Evolutionary conservation across 2,797 vertebrate species (phyloP), one percentile per base, ranked within the genome.

Genomic region (Liasis olivaceus): DNA sequence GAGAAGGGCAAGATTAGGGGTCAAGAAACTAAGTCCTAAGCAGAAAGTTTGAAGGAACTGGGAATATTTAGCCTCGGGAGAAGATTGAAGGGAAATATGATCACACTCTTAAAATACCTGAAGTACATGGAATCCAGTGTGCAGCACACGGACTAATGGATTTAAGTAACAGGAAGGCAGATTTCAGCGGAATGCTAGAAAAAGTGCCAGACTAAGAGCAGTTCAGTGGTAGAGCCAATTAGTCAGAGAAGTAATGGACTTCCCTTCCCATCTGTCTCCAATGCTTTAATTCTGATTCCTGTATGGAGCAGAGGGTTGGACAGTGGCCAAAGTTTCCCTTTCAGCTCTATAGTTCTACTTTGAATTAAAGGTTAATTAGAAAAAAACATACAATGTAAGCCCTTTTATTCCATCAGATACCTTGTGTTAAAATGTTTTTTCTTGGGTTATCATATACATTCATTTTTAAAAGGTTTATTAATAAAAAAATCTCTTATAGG

Each of bases 401-500:
- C 4, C 42, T 58, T 72, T 28, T 56, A 17, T 89, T 89, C 58
- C n/a, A 87, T 26, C 22, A 9, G 31, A 3, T 81, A 56, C 0
- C 36, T 56, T 90, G 47, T 64, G 64, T 60, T 87, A 31, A 69
- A 6, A 66, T 22, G 20, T 12, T 5, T 81, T 69, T 81, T 81
- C 72, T 36, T 47, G 20, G 72, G 47, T 47, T 4, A 20, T 59
- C 22, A 24, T 84, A 36, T 36, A 51, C 22, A 28, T 85, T 24
- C 56, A 47, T 89, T 60, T 92, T 60, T 5, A 56, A 77, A 62
- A 72, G 36, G 1, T 22, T 1, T 88, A 66, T 90, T 93, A 95
- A 88, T 87, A 22, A 60, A 89, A 42, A 60, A 36, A 54, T 87
- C 6, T 92, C 20, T 86, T 64, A 81, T 92, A 99, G 99, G 99